These are phyloP conservation scores for Crotophaga sulcirostris DNA, from an alignment of 2,113 vertebrate species.

Conservation along the genomic window DNA sequence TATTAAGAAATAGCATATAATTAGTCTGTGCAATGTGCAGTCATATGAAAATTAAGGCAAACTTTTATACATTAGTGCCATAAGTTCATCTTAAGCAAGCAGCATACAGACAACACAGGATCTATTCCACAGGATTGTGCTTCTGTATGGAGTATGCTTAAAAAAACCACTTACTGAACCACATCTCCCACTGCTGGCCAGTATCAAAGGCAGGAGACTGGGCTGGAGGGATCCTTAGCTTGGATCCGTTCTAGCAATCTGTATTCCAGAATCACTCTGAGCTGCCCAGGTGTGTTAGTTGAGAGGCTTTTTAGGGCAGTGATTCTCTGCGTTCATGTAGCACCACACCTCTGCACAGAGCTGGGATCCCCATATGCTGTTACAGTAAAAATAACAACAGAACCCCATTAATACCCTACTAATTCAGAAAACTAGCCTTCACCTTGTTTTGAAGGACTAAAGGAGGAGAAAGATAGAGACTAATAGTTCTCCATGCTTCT, in stretches of 20 bases:
- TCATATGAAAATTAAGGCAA: background rate
- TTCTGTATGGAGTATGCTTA: background rate
- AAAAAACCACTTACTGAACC: background rate
- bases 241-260: background rate
- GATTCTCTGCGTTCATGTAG: background rate
- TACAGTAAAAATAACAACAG: background rate
- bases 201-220: background rate
- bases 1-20: background rate
- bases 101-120: background rate
- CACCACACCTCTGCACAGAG: background rate
- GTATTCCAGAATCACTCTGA: background rate
- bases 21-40: background rate
- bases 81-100: background rate
- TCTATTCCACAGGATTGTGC: background rate
- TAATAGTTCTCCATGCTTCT: background rate
- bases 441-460: background rate
- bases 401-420: background rate
- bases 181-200: background rate
- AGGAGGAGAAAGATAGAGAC: background rate
- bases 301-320: background rate
- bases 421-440: background rate
- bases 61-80: accelerated
- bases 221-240: background rate
- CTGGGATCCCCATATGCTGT: background rate
- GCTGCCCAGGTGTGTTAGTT: background rate